A percentile compares a stretch with the other conserved stretches of the same genome.
phyloP scores from a whole-genome alignment of 2,888 invertebrate genomes.

The Plagiodera versicolora region DNA sequence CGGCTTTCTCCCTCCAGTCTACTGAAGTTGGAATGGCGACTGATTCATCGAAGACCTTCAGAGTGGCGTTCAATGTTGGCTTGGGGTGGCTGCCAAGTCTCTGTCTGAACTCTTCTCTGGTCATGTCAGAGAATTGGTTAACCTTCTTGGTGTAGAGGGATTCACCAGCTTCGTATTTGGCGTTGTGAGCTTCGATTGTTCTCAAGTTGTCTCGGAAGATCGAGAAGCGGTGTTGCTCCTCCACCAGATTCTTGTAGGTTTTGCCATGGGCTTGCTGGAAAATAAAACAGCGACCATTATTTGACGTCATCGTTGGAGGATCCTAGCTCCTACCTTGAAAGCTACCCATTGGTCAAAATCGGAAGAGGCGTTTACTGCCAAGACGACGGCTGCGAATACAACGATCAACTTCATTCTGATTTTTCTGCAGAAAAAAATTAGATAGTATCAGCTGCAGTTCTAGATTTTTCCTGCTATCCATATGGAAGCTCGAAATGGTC shows the following conservation, averaged over 20 bases:
- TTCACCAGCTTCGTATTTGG: neutral
- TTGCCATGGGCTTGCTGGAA: neutral
- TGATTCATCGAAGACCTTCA: neutral
- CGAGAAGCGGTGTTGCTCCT: conserved; percentile 1
- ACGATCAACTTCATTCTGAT: conserved; percentile 21
- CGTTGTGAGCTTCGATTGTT: neutral
- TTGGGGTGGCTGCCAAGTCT: neutral
- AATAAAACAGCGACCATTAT: too few species aligned
- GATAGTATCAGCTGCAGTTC: too few species aligned
- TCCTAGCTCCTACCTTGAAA: conserved; percentile 15
- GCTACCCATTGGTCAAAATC: conserved; percentile 14
- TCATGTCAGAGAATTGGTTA: conserved; percentile 3
- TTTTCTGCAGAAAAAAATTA: conserved; percentile 24
- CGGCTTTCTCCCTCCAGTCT: neutral
- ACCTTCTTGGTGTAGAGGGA: neutral
- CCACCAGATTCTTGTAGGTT: neutral
- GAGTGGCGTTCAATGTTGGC: neutral
- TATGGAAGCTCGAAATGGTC: too few species aligned
- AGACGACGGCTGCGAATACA: conserved; percentile 9
- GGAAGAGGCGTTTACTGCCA: conserved; percentile 11
- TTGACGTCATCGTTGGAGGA: neutral
- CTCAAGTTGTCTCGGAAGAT: conserved; percentile 1
- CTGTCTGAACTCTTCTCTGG: neutral
- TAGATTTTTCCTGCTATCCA: too few species aligned
- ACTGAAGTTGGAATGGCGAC: neutral